Evolutionary conservation across 1,140 invertebrate genomes (phyloP).

Genomic region (Aphidius gifuensis): DNA sequence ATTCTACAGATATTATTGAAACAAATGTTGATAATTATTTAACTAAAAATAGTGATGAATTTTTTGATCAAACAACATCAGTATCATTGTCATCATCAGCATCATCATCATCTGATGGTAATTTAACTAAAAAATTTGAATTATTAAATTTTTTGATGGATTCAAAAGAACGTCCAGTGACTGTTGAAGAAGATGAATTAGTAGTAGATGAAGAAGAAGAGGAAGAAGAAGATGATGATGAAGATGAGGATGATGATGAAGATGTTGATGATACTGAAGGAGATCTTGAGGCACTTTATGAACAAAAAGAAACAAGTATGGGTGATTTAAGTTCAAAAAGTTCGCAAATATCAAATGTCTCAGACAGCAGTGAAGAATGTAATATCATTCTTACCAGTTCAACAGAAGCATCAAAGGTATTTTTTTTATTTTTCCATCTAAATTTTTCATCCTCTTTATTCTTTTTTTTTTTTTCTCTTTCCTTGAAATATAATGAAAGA

Average conservation of each 20-base stretch:
- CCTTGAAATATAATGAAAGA: not conserved
- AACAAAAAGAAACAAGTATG: conserved; percentile 51
- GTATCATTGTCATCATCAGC: conserved; percentile 20
- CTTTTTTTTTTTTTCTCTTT: not conserved
- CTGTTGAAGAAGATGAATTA: conserved; percentile 54
- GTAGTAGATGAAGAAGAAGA: conserved; percentile 59
- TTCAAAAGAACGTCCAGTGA: conserved; percentile 61
- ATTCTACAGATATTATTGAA: conserved; percentile 24
- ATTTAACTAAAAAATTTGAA: conserved; percentile 77
- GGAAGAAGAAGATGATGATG: conserved; percentile 43
- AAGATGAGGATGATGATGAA: conserved; percentile 39
- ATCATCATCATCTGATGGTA: conserved; percentile 32
- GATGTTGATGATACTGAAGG: conserved; percentile 50
- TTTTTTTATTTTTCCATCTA: conserved; percentile 10
- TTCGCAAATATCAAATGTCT: conserved; percentile 59
- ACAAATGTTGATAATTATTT: conserved; percentile 36
- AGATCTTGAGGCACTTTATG: conserved; percentile 50
- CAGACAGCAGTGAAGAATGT: conserved; percentile 59
- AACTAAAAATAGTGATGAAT: conserved; percentile 40
- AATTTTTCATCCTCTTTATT: not conserved
- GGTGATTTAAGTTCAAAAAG: conserved; percentile 57
- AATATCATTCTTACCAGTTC: conserved; percentile 51
- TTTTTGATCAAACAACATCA: conserved; percentile 39
- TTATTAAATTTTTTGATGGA: conserved; percentile 84
- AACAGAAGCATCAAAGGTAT: conserved; percentile 46